phyloP scores from a whole-genome alignment of 2,113 vertebrate species.

The Melanerpes formicivorus region DNA sequence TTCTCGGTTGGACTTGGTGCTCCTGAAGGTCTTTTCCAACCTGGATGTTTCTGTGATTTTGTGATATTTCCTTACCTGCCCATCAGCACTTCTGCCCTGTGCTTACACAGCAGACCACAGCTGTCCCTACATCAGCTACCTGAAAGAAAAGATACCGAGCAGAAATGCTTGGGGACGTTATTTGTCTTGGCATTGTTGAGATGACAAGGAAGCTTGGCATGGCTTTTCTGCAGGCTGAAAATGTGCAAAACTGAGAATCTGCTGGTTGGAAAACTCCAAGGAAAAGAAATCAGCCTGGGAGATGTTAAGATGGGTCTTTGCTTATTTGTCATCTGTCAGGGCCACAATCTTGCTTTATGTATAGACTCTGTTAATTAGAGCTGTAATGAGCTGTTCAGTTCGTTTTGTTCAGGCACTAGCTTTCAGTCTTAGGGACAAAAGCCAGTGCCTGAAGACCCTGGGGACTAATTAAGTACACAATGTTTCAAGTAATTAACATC shows the following conservation, averaged over 20 bases:
- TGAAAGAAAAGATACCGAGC: background rate
- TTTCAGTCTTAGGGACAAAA: slow-evolving; percentile 43
- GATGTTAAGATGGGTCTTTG: background rate
- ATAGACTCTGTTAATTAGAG: slow-evolving; percentile 48
- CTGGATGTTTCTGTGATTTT: no score
- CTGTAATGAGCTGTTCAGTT: slow-evolving; percentile 33
- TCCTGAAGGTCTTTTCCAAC: no score
- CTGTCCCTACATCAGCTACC: background rate
- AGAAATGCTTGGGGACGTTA: background rate
- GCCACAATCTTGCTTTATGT: slow-evolving; percentile 16
- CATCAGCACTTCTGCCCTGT: background rate
- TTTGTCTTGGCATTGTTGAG: background rate
- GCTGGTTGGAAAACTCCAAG: background rate
- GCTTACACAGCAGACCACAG: background rate
- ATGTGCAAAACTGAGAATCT: background rate
- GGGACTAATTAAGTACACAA: slow-evolving; percentile 60
- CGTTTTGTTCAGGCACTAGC: background rate
- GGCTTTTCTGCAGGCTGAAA: slow-evolving; percentile 6
- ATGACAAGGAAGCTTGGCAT: background rate
- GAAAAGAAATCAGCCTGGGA: background rate
- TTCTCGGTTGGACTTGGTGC: no score
- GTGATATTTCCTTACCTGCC: background rate
- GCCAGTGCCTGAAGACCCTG: slow-evolving; percentile 22
- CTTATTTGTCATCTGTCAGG: slow-evolving; percentile 47
- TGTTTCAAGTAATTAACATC: slow-evolving; percentile 54